These are phyloP conservation scores for Acrocera orbiculus DNA, from an alignment of 2,888 invertebrate species.

Conservation along the genomic window DNA sequence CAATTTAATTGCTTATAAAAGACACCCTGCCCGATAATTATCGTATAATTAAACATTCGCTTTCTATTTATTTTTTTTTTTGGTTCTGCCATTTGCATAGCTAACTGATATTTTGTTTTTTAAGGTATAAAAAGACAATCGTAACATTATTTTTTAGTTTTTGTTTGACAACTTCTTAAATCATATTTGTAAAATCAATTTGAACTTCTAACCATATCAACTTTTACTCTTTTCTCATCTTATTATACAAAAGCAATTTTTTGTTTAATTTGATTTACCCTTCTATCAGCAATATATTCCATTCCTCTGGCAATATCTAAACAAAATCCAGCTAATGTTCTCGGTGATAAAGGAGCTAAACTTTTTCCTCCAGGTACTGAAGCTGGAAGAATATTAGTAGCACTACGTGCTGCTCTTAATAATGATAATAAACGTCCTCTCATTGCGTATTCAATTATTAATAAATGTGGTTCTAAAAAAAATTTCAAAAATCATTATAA, in stretches of 20 bases:
- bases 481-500: slow-evolving; percentile 4
- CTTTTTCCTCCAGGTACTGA: slow-evolving; percentile 28
- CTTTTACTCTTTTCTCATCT: background rate
- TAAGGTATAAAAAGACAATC: too few relatives aligned
- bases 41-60: too few relatives aligned
- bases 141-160: background rate
- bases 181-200: background rate
- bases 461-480: slow-evolving; percentile 58
- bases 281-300: slow-evolving; percentile 66
- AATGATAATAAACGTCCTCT: slow-evolving; percentile 63
- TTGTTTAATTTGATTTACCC: slow-evolving; percentile 35
- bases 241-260: too few relatives aligned
- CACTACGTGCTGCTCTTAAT: slow-evolving; percentile 39
- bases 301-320: slow-evolving; percentile 70
- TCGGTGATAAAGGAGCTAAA: slow-evolving; percentile 28
- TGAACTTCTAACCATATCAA: background rate
- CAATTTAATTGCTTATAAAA: too few relatives aligned
- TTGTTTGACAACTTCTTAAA: too few relatives aligned
- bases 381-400: slow-evolving; percentile 33
- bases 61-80: too few relatives aligned
- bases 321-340: slow-evolving; percentile 62
- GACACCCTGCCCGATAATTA: too few relatives aligned
- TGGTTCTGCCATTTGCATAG: too few relatives aligned
- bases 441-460: slow-evolving; percentile 76
- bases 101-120: too few relatives aligned